A percentile compares a stretch with the other conserved stretches of the same genome.
Conservation (phyloP, 2,888 invertebrate genomes). For the Apoda limacodes region DNA sequence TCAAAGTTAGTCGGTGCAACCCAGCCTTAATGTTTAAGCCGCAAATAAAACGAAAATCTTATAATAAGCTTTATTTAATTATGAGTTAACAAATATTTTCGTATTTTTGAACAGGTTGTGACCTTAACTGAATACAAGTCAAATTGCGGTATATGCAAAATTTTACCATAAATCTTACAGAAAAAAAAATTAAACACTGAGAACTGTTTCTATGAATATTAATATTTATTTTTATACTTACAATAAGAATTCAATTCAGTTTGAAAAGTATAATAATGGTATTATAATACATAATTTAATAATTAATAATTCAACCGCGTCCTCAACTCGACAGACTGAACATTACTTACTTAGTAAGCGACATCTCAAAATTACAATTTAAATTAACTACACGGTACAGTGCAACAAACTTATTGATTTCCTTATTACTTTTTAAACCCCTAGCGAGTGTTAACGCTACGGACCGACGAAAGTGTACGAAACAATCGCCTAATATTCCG, state of each 20-base stretch:
- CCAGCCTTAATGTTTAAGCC: no score
- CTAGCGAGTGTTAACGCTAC: no score
- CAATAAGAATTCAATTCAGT: conserved; percentile 66
- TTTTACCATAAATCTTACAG: conserved; percentile 58
- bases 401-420: no score
- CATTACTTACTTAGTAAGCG: conserved; percentile 61
- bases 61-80: conserved; percentile 71
- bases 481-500: no score
- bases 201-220: conserved; percentile 64
- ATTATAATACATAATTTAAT: conserved; percentile 64
- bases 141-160: conserved; percentile 57
- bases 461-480: no score
- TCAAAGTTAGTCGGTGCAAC: no score
- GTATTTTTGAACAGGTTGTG: conserved; percentile 69
- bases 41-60: conserved; percentile 66
- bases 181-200: conserved; percentile 60
- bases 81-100: conserved; percentile 70
- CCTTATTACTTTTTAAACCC: no score
- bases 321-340: conserved; percentile 52
- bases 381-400: conserved; percentile 29
- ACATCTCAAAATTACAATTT: conserved; percentile 56
- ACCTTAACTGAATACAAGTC: conserved; percentile 69
- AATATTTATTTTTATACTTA: conserved; percentile 63
- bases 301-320: conserved; percentile 49
- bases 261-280: conserved; percentile 63